Evolutionary conservation across 2,888 invertebrate species (phyloP), one percentile per base, ranked within the genome.

Genomic region (Tricholauxania praeusta): DNA sequence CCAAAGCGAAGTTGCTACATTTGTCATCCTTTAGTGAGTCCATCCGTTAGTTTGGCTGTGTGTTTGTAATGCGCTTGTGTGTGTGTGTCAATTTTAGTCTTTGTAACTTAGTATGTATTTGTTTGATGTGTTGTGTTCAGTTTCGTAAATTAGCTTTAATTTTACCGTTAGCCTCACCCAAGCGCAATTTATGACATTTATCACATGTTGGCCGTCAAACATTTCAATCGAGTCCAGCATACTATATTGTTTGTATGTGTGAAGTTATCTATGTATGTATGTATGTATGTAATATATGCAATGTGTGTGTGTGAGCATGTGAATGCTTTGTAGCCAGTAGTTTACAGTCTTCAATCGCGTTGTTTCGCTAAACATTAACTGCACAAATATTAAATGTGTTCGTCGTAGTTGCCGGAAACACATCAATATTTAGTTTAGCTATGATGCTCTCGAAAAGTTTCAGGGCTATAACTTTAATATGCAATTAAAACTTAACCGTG

Each of bases 1-100:
- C 82, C 82, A 83, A 82, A 82, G 82, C 79, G 82, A 82, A 84
- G 82, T 82, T 80, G 65, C 71, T 68, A 68, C 71, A 73, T 75
- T 73, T 73, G 75, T 69, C 73, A 71, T 71, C 55, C 52, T 64
- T 74, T 70, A 39, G 62, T 47, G 67, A 17, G 47, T 8, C 39
- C 57, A 28, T 14, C 19, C 15, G 51, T n/a, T 48, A 39, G 53
- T 14, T 17, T 67, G 57, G 5, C 19, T 19, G 10, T 57, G n/a
- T 57, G 57, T 57, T 57, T n/a, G 53, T 53, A 53, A 53, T 57
- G n/a, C 28, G 10, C 19, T 19, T 66, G 17, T 53, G 66, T 66
- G 17, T 55, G 39, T 14, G 17, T 55, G 39, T 39, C 39, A 39
- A 39, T 39, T 39, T 39, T 39, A 39, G 39, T 39, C 39, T 39